Conservation (phyloP, 2,888 invertebrate species). For the Cantharis flavilabris region DNA sequence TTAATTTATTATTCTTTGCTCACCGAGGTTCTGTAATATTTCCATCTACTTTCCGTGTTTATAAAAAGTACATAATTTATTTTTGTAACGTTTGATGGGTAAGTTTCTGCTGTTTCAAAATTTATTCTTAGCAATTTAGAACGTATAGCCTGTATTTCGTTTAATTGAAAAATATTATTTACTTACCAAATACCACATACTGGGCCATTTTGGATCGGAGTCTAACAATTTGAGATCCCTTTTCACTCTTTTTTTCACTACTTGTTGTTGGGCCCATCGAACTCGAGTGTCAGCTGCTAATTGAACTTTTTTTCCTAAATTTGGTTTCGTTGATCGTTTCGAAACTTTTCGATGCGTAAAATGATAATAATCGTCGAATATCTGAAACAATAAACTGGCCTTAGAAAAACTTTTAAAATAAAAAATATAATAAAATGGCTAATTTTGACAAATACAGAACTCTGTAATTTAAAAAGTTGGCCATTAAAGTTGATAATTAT, state of each 20-base stretch:
- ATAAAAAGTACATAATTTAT: not conserved
- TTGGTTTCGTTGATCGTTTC: conserved; percentile 75
- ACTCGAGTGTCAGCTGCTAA: conserved; percentile 78
- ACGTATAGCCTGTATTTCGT: not conserved
- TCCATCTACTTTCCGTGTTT: not conserved
- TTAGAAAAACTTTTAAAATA: not conserved
- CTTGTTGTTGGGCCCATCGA: conserved; percentile 83
- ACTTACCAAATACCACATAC: conserved; percentile 98
- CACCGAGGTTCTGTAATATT: not conserved
- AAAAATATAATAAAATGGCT: not conserved
- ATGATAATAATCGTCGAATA: conserved; percentile 85
- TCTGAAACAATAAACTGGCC: conserved; percentile 62
- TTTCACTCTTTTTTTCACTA: conserved; percentile 77
- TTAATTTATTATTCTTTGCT: not conserved
- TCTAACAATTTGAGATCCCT: conserved; percentile 68
- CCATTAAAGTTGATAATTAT: not conserved
- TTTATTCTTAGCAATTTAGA: not conserved
- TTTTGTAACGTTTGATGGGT: not conserved
- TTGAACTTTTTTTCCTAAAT: conserved; percentile 70
- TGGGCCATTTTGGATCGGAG: conserved; percentile 87
- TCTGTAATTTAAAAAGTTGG: not conserved
- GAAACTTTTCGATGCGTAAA: conserved; percentile 79
- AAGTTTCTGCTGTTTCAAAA: not conserved
- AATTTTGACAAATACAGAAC: not conserved
- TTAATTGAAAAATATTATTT: conserved; percentile 7